Conservation (phyloP, 2,888 invertebrate genomes). For the Orthonevra nobilis region DNA sequence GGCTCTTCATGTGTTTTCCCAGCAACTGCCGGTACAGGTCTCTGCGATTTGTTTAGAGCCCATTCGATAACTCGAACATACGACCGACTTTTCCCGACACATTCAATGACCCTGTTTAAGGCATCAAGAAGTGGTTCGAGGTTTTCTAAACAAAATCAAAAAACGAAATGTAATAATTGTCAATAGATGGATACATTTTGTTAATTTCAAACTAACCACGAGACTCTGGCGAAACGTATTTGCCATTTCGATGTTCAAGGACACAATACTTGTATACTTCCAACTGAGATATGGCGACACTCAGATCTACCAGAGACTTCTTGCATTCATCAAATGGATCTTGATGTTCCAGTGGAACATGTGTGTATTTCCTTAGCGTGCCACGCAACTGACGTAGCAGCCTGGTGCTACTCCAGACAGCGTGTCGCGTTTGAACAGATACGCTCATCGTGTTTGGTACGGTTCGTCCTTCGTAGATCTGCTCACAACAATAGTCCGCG, state of each 20-base stretch:
- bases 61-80: conserved; percentile 38
- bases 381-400: conserved; percentile 22
- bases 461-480: conserved; percentile 17
- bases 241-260: conserved; percentile 46
- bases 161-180: not conserved
- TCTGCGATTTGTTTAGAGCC: conserved; percentile 3
- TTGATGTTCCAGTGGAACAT: conserved; percentile 15
- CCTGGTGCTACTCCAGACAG: conserved; percentile 33
- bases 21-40: not conserved
- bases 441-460: conserved; percentile 47
- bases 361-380: not conserved
- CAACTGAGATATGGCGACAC: conserved; percentile 14
- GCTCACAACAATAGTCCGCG: conserved; percentile 11
- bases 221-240: conserved; percentile 13
- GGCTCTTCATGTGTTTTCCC: too few species aligned
- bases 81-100: conserved; percentile 39
- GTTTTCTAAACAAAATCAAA: conserved; percentile 15
- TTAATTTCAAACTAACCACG: conserved; percentile 8
- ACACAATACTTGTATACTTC: conserved; percentile 25
- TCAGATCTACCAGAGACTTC: conserved; percentile 14
- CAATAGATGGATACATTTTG: not conserved
- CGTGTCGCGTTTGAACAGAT: conserved; percentile 32
- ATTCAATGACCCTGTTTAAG: conserved; percentile 17
- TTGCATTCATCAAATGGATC: conserved; percentile 20
- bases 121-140: conserved; percentile 25